Conservation (phyloP, 2,113 vertebrate genomes). For the Pterocles burchelli region DNA sequence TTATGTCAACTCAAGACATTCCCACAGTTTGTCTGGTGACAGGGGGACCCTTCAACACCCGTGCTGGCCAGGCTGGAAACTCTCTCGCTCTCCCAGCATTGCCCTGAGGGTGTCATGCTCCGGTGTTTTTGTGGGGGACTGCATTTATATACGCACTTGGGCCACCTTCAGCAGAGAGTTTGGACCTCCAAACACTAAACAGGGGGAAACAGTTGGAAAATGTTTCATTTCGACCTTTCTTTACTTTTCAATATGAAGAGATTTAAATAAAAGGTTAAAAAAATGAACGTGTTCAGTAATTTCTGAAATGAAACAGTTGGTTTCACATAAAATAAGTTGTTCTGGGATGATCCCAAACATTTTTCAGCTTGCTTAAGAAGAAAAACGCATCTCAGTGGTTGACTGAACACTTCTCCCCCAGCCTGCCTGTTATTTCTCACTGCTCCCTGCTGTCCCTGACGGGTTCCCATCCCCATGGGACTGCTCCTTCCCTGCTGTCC, state of each 20-base stretch:
- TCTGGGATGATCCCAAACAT: neutral
- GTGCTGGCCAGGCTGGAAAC: neutral
- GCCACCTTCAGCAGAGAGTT: neutral
- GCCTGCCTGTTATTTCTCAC: neutral
- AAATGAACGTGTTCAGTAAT: neutral
- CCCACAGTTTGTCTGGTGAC: neutral
- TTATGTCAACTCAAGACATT: neutral
- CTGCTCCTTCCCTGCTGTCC: neutral
- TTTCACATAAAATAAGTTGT: neutral
- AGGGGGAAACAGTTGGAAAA: neutral
- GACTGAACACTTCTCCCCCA: neutral
- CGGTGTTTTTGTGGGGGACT: neutral
- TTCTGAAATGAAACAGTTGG: neutral
- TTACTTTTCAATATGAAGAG: neutral
- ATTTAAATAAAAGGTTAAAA: neutral
- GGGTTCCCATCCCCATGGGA: neutral
- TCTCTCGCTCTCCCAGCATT: neutral
- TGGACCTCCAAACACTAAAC: neutral
- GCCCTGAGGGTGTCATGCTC: neutral
- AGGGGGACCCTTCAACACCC: neutral
- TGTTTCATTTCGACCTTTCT: neutral
- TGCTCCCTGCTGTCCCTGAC: accelerated
- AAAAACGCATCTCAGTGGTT: neutral
- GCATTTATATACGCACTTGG: neutral
- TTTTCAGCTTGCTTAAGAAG: neutral